Evolutionary conservation across 2,113 vertebrate genomes (phyloP).

Genomic region (Pelodiscus sinensis): DNA sequence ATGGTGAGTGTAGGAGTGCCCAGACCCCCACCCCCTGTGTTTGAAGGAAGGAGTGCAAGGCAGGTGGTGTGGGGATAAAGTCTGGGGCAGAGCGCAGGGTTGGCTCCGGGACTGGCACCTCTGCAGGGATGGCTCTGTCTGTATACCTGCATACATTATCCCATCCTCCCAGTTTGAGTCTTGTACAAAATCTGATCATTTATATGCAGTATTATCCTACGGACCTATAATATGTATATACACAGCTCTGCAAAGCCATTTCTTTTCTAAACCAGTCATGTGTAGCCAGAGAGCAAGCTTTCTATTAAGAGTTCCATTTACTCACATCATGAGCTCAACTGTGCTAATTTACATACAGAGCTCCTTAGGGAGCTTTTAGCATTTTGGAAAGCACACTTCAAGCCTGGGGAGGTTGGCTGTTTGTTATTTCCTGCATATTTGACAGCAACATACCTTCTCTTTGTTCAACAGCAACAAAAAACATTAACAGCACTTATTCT

Average conservation of each 20-base stretch:
- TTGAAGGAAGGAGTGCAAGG: too few relatives aligned
- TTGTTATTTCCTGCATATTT: background rate
- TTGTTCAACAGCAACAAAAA: background rate
- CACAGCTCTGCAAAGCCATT: background rate
- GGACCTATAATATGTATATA: background rate
- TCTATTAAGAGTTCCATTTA: background rate
- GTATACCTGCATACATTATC: background rate
- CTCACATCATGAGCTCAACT: background rate
- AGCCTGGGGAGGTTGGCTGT: background rate
- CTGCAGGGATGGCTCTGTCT: too few relatives aligned
- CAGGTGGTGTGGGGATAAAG: too few relatives aligned
- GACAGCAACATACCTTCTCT: background rate
- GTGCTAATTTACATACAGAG: background rate
- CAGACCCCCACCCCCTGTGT: too few relatives aligned
- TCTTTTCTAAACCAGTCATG: background rate
- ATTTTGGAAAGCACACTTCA: background rate
- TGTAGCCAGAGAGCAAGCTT: background rate
- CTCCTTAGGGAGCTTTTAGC: background rate
- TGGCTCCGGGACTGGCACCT: too few relatives aligned
- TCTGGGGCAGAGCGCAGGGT: too few relatives aligned
- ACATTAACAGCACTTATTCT: background rate
- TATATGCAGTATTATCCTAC: background rate
- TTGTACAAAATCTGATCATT: background rate
- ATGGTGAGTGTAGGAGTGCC: too few relatives aligned
- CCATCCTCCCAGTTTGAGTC: background rate